Evolutionary conservation across 2,113 vertebrate genomes (phyloP), one percentile per base, ranked within the genome.

Genomic region (Phocoena phocoena): DNA sequence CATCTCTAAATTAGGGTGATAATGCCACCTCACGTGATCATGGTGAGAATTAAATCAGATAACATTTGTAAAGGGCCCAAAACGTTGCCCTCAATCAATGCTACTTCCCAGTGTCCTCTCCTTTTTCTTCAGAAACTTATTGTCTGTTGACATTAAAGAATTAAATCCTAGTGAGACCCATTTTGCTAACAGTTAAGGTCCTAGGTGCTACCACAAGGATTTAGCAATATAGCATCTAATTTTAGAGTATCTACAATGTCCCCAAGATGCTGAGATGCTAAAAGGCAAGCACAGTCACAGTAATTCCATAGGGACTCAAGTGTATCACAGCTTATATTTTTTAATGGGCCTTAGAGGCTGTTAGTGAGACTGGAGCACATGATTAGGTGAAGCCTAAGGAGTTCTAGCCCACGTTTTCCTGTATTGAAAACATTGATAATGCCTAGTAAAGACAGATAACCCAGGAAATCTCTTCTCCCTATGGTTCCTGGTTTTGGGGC

Each of bases 21-120:
- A 80, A 74, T 81, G 53, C 10, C 41, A 63, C n/a, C 23, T 95
- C 44, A 70, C 13, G 5, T 23, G 47, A 53, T 62, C 47, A 13
- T 67, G 38, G 63, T 73, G 67, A 96, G 88, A 90, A 92, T 73
- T 81, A 33, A 55, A 91, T 95, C 77, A 96, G 65, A 63, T 83
- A 77, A 93, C 86, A 70, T 96, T 93, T 97, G 93, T 60, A 36
- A 90, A 85, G 81, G 2, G 21, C 28, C 25, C 33, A 21, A 94
- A 79, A 91, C 12, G 25, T 38, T 65, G n/a, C 65, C 80, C 50
- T 76, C 67, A 58, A 63, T 58, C 82, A 90, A 38, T 53, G 41
- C 28, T 76, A 53, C 33, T 84, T 95, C 41, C 53, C 36, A 36
- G 12, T 77, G 15, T 58, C 73, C 38, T 84, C 38, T 76, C 38